These are phyloP conservation scores for Leptopterna dolabrata DNA, from an alignment of 2,888 invertebrate species.

Conservation along the genomic window DNA sequence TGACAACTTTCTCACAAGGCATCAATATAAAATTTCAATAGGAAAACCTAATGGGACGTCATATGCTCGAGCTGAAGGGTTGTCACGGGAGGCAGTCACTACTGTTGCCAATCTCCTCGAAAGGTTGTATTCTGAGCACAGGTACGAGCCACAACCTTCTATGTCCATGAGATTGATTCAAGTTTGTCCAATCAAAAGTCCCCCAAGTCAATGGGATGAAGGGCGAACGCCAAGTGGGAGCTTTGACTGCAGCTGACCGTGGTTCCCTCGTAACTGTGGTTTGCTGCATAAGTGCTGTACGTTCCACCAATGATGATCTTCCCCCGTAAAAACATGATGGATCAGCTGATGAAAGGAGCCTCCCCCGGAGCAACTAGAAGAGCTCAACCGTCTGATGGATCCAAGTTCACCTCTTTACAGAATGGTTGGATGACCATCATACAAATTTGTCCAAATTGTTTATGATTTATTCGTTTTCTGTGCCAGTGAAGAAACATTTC, in stretches of 20 bases:
- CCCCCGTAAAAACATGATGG: conserved; percentile 64
- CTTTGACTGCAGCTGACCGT: conserved; percentile 65
- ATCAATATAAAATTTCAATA: neutral
- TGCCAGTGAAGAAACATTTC: no score
- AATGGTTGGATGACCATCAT: conserved; percentile 64
- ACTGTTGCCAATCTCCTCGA: neutral
- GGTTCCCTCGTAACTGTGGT: conserved; percentile 64
- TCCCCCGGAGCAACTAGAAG: conserved; percentile 63
- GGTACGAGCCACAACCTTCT: conserved; percentile 64
- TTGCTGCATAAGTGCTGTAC: conserved; percentile 64
- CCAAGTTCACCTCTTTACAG: conserved; percentile 63
- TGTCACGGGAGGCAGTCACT: neutral
- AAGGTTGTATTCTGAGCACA: conserved; percentile 9
- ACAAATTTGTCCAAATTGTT: neutral
- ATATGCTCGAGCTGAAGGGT: neutral
- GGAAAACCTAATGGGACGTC: neutral
- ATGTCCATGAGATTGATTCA: conserved; percentile 66
- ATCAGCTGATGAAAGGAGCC: conserved; percentile 63
- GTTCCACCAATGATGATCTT: conserved; percentile 66
- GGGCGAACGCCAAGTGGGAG: conserved; percentile 65
- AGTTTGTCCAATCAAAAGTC: conserved; percentile 64
- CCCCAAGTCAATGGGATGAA: conserved; percentile 63
- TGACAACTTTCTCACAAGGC: neutral
- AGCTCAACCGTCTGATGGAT: conserved; percentile 65
- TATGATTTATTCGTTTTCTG: no score